Conservation (phyloP, 2,797 vertebrate genomes). For the Chanos chanos region DNA sequence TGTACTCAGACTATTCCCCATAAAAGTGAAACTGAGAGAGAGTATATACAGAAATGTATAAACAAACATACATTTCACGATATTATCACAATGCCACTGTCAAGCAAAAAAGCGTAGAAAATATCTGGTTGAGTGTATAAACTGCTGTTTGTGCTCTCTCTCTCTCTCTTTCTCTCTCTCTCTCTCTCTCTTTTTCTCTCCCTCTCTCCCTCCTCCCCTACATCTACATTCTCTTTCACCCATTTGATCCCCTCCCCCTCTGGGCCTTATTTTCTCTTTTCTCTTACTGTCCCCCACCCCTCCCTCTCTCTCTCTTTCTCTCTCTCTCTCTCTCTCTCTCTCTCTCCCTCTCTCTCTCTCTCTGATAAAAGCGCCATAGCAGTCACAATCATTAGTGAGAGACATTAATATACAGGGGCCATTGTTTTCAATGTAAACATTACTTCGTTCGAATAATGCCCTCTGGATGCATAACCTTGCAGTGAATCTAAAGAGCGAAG, state of each 20-base stretch:
- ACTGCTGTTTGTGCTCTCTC: background rate
- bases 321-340: conserved; percentile 50
- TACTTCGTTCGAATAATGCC: conserved; percentile 13
- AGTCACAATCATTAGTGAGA: conserved; percentile 8
- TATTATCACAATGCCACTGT: too few relatives aligned
- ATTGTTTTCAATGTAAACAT: conserved; percentile 20
- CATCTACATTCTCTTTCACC: conserved; percentile 31
- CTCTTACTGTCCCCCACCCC: background rate
- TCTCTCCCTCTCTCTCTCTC: background rate
- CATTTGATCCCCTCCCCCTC: conserved; percentile 27
- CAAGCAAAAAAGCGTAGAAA: background rate
- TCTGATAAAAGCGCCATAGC: too few relatives aligned
- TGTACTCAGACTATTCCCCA: too few relatives aligned
- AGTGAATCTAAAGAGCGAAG: background rate
- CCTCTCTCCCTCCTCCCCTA: conserved; percentile 35
- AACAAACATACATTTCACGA: too few relatives aligned
- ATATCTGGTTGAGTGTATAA: background rate
- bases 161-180: background rate
- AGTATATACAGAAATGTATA: too few relatives aligned
- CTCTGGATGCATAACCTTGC: conserved; percentile 20
- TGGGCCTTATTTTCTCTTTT: conserved; percentile 18
- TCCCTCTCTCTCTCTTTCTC: conserved; percentile 21
- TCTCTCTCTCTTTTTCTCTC: background rate
- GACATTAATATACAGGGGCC: conserved; percentile 3
- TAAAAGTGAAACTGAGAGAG: too few relatives aligned